Percentiles rank a stretch among this genome's conserved stretches.
Conservation (phyloP, 2,113 vertebrate species). For the Rhinolophus ferrumequinum region DNA sequence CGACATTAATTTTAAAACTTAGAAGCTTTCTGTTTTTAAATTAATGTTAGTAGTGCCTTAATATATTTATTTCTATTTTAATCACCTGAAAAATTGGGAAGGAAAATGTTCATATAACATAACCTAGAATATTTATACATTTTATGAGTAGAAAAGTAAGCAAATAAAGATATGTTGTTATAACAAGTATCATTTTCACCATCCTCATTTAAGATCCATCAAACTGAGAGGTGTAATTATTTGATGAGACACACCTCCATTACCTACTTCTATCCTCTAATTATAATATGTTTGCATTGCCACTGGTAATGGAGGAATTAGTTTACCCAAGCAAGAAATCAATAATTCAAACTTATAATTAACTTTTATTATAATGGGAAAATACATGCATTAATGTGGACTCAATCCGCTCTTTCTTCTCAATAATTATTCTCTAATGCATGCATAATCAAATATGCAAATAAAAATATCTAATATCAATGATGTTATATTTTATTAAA, state of each 20-base stretch:
- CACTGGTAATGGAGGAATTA: conserved; percentile 76
- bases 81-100: conserved; percentile 55
- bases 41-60: not conserved
- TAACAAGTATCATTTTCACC: conserved; percentile 73
- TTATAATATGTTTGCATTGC: conserved; percentile 81
- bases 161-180: conserved; percentile 75
- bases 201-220: conserved; percentile 76
- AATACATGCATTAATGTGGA: conserved; percentile 38
- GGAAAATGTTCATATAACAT: conserved; percentile 50
- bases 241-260: conserved; percentile 76
- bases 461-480: conserved; percentile 56
- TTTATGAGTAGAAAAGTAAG: conserved; percentile 60
- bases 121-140: conserved; percentile 49
- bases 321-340: conserved; percentile 83
- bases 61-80: conserved; percentile 43
- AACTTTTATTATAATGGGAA: conserved; percentile 76
- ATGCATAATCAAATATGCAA: conserved; percentile 73
- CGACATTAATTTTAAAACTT: not conserved
- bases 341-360: conserved; percentile 82
- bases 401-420: conserved; percentile 53
- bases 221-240: conserved; percentile 81
- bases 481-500: conserved; percentile 60
- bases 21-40: not conserved
- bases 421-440: conserved; percentile 58
- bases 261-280: conserved; percentile 77